phyloP scores from a whole-genome alignment of 2,888 invertebrate genomes.

The Parnassius mnemosyne region DNA sequence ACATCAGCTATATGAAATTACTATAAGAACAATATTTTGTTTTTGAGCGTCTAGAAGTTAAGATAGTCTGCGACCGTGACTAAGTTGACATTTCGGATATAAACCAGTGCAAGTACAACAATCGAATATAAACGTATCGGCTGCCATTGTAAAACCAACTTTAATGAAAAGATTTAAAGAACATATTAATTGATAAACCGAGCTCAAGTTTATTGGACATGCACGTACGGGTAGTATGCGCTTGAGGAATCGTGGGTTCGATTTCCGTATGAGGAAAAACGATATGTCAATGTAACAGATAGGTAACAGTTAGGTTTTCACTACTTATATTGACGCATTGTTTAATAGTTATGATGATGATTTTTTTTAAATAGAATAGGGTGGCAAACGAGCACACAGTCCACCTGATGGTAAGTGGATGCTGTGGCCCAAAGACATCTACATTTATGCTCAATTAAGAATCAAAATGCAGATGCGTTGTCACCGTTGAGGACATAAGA shows the following conservation, averaged over 20 bases:
- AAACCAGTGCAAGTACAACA: constrained; percentile 8
- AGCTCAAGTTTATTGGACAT: constrained; percentile 2
- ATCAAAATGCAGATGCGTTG: no score
- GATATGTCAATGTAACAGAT: constrained; percentile 1
- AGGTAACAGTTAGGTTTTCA: no score
- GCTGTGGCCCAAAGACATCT: no score
- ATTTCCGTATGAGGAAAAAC: constrained; percentile 7
- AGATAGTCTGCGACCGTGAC: constrained; percentile 19
- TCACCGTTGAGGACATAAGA: no score
- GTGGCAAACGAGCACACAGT: no score
- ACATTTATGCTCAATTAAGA: no score
- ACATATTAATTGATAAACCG: not conserved
- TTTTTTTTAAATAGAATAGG: no score
- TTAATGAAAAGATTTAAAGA: not conserved
- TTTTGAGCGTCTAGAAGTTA: not conserved
- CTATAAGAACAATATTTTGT: no score
- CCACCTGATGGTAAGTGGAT: no score
- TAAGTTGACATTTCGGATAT: constrained; percentile 20
- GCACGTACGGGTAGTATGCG: constrained; percentile 3
- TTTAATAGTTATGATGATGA: no score
- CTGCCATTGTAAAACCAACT: not conserved
- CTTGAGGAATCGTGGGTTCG: not conserved
- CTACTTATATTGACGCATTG: no score
- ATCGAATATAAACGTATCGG: not conserved
- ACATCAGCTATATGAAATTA: no score